Evolutionary conservation across 2,797 vertebrate genomes (phyloP), one percentile per base, ranked within the genome.

Genomic region (Gambusia yucatana): DNA sequence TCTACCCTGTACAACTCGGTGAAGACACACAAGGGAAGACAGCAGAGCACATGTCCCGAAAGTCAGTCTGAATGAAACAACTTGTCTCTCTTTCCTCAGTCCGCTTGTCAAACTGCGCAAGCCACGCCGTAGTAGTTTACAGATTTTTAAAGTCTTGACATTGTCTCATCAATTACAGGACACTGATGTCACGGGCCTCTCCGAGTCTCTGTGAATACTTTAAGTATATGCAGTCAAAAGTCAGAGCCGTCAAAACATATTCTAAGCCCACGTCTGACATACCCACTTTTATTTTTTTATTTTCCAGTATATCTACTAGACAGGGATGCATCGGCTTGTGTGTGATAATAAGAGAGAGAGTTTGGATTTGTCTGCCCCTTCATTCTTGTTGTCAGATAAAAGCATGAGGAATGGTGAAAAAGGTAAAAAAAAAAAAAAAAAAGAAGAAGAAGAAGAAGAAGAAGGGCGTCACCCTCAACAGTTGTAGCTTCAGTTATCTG

Each of bases 401-500:
- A 93, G 91, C 80, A 79, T 93, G 88, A 92, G 87, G 92, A 91
- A 93, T 92, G 85, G 76, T 59, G 79, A 46, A 77, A 80, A 78
- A 28, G 22, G 28, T 52, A 52, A 13, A 61, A 55, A 44, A 52
- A 13, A 61, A 55, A 44, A 52, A 13, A 61, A n/a, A n/a, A n/a
- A n/a, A n/a, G n/a, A n/a, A n/a, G n/a, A n/a, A n/a, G n/a, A n/a
- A n/a, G n/a, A n/a, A 55, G 33, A 33, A 33, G 33, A 44, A 78
- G 89, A 75, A 83, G 86, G 92, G 91, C 17, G 86, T 92, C 74
- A 86, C 89, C 86, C 74, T 85, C 44, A 76, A 83, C 80, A 88
- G 88, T 92, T 78, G 86, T 84, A 86, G 79, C 89, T 86, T 92
- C 86, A 89, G 91, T 90, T 93, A 93, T 93, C 88, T 93, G 93